Percentiles rank a stretch among this genome's conserved stretches.
These are phyloP conservation scores for Gasterosteus aculeatus DNA, from an alignment of 2,113 vertebrate genomes.

Conservation along the genomic window DNA sequence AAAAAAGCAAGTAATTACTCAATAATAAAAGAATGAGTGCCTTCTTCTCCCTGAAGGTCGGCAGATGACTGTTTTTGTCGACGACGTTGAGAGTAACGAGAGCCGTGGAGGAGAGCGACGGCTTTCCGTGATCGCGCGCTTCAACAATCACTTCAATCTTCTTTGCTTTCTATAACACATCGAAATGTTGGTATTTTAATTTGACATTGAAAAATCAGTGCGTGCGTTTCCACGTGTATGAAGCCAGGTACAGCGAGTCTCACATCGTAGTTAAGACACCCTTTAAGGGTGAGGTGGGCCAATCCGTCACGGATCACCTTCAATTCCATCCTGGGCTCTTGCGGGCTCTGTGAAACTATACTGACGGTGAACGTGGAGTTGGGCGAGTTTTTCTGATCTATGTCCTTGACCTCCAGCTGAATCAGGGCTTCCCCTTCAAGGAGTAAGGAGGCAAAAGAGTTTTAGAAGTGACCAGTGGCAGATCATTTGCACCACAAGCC, in stretches of 20 bases:
- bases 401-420: constrained; percentile 41
- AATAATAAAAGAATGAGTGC: constrained; percentile 16
- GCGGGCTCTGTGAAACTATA: constrained; percentile 70
- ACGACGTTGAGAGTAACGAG: constrained; percentile 66
- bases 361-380: constrained; percentile 80
- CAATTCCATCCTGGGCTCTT: constrained; percentile 60
- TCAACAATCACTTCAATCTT: constrained; percentile 67
- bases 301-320: not conserved
- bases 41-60: constrained; percentile 65
- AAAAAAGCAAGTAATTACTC: too few relatives aligned
- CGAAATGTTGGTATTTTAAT: not conserved
- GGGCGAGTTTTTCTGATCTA: constrained; percentile 50
- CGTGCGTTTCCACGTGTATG: not conserved
- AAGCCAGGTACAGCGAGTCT: not conserved
- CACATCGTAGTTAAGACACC: constrained; percentile 85
- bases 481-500: constrained; percentile 7
- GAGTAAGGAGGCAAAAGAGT: not conserved
- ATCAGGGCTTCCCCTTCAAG: constrained; percentile 49
- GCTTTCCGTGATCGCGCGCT: constrained; percentile 75
- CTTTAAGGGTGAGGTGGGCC: constrained; percentile 61
- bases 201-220: not conserved
- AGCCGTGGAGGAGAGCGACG: constrained; percentile 68
- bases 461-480: not conserved
- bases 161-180: constrained; percentile 68
- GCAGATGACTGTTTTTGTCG: constrained; percentile 80